A percentile compares a stretch with the other conserved stretches of the same genome.
These are phyloP conservation scores for Macquaria australasica DNA, from an alignment of 2,113 vertebrate genomes.

Conservation along the genomic window DNA sequence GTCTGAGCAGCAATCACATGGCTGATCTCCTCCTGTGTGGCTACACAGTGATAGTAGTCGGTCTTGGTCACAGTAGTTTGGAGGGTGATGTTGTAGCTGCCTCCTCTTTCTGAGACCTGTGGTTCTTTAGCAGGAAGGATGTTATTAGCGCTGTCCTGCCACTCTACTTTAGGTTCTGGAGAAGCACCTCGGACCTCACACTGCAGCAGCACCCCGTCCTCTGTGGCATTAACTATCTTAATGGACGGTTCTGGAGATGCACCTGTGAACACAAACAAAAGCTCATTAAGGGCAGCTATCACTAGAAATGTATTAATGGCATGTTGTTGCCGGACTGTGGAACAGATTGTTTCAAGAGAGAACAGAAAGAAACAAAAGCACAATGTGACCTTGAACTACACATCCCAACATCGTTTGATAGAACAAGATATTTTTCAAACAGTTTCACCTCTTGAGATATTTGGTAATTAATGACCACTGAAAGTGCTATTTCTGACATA, in stretches of 20 bases:
- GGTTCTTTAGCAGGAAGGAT: neutral
- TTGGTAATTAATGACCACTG: too few species aligned
- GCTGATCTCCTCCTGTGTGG: neutral
- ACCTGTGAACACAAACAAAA: neutral
- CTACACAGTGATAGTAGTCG: neutral
- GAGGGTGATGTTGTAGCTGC: neutral
- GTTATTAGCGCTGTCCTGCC: neutral
- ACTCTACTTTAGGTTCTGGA: neutral
- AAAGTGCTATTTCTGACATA: too few species aligned
- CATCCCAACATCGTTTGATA: too few species aligned
- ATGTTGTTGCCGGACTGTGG: too few species aligned
- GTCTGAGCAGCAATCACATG: neutral
- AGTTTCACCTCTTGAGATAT: too few species aligned
- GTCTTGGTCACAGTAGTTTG: neutral
- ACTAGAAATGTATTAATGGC: too few species aligned
- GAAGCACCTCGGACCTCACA: neutral
- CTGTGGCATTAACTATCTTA: rapidly evolving
- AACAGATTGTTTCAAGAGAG: too few species aligned
- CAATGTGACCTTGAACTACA: too few species aligned
- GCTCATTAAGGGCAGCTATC: neutral
- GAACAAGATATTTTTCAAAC: too few species aligned
- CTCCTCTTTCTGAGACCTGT: neutral
- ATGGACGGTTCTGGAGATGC: rapidly evolving
- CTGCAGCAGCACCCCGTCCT: rapidly evolving
- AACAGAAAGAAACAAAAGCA: too few species aligned